Percentiles rank a stretch among this genome's conserved stretches.
These are phyloP conservation scores for Archivesica marissinica DNA, from an alignment of 1,140 invertebrate species.

Conservation along the genomic window DNA sequence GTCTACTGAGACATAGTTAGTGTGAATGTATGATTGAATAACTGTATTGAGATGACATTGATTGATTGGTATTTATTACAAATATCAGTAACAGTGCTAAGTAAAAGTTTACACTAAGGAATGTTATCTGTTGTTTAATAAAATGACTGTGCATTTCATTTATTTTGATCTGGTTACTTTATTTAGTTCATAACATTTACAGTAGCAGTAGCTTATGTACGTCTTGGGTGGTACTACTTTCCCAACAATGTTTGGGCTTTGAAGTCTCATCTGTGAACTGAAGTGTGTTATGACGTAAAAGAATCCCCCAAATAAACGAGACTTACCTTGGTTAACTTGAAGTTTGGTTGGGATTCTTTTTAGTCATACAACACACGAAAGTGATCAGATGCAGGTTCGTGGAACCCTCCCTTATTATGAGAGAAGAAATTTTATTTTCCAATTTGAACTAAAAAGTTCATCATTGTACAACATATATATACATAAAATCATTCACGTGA, in stretches of 20 bases:
- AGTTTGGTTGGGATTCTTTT: conserved; percentile 15
- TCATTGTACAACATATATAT: no score
- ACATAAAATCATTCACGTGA: no score
- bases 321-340: conserved; percentile 26
- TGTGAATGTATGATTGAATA: no score
- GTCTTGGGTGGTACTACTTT: not conserved
- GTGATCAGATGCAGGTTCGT: not conserved
- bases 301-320: conserved; percentile 19
- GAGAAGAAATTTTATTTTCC: no score
- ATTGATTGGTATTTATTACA: not conserved
- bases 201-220: no score
- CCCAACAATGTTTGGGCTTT: not conserved
- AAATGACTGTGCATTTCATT: conserved; percentile 2
- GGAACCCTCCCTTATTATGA: not conserved
- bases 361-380: not conserved
- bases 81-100: not conserved
- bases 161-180: not conserved
- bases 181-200: not conserved
- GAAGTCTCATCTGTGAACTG: conserved; percentile 11
- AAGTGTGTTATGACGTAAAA: conserved; percentile 7
- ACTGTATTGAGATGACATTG: not conserved
- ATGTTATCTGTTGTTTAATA: not conserved
- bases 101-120: not conserved
- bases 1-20: not conserved
- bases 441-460: no score